These are phyloP conservation scores for Chloromyia formosa DNA, from an alignment of 2,888 invertebrate genomes.

Conservation along the genomic window DNA sequence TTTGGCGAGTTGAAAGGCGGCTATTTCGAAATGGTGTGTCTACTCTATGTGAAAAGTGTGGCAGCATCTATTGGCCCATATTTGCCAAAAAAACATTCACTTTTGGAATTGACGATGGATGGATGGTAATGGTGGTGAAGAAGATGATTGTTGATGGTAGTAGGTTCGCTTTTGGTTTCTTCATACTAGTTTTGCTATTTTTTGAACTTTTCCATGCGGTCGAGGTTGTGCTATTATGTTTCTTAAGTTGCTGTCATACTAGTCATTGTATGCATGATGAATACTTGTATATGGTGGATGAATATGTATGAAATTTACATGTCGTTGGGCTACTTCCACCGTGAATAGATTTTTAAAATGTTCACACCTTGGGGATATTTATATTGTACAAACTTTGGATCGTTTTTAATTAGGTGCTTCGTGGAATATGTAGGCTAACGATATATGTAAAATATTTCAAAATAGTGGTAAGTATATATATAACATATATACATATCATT, in stretches of 20 bases:
- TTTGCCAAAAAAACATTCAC: constrained; percentile 49
- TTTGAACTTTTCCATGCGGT: constrained; percentile 33
- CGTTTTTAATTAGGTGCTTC: too few species aligned
- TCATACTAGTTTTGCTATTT: constrained; percentile 37
- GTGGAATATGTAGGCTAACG: too few species aligned
- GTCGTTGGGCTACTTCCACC: too few species aligned
- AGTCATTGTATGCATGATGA: neutral
- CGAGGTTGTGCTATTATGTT: constrained; percentile 33
- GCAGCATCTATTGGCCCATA: constrained; percentile 48
- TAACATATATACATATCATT: too few species aligned
- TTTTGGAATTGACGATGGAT: constrained; percentile 47
- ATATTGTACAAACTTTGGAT: too few species aligned
- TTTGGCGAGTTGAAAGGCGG: constrained; percentile 17
- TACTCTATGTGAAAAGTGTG: constrained; percentile 20
- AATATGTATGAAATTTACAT: too few species aligned
- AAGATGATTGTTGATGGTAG: too few species aligned
- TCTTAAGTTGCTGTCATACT: neutral
- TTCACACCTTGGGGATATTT: too few species aligned
- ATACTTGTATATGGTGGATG: neutral
- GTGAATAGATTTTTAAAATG: too few species aligned
- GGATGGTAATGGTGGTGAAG: neutral
- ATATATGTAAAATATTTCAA: too few species aligned
- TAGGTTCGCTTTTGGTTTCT: constrained; percentile 39
- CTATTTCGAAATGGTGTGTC: constrained; percentile 43
- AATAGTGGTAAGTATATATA: too few species aligned